phyloP scores from a whole-genome alignment of 1,140 invertebrate genomes.

The Helicorthomorpha holstii region DNA sequence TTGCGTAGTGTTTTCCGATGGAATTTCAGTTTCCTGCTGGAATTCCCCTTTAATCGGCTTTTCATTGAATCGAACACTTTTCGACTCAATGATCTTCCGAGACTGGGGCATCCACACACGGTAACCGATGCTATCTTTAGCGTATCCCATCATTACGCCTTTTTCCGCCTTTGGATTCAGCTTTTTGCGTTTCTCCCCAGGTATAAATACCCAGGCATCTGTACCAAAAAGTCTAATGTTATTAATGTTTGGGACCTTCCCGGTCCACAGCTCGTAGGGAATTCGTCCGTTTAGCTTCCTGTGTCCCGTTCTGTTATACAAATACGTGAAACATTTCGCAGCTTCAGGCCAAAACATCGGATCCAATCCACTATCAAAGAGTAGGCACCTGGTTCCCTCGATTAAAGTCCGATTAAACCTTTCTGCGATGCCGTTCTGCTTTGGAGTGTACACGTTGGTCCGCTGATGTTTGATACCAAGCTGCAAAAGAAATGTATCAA shows the following conservation, averaged over 20 bases:
- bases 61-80: neutral
- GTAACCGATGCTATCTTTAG: neutral
- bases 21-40: neutral
- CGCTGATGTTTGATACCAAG: too few species aligned
- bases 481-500: too few species aligned
- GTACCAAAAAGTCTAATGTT: neutral
- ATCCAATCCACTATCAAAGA: conserved; percentile 19
- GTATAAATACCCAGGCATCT: conserved; percentile 7
- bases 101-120: neutral
- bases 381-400: too few species aligned
- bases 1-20: neutral
- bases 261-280: conserved; percentile 16
- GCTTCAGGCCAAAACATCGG: conserved; percentile 30
- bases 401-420: too few species aligned
- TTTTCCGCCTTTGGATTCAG: conserved; percentile 1
- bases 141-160: neutral
- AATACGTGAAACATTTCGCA: conserved; percentile 22
- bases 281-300: conserved; percentile 4
- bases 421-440: too few species aligned
- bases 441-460: too few species aligned
- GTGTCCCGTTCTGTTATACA: conserved; percentile 21
- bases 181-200: neutral
- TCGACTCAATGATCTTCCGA: neutral
- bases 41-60: neutral
- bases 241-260: conserved; percentile 7